phyloP scores from a whole-genome alignment of 2,113 vertebrate genomes.

The Embiotoca jacksoni region DNA sequence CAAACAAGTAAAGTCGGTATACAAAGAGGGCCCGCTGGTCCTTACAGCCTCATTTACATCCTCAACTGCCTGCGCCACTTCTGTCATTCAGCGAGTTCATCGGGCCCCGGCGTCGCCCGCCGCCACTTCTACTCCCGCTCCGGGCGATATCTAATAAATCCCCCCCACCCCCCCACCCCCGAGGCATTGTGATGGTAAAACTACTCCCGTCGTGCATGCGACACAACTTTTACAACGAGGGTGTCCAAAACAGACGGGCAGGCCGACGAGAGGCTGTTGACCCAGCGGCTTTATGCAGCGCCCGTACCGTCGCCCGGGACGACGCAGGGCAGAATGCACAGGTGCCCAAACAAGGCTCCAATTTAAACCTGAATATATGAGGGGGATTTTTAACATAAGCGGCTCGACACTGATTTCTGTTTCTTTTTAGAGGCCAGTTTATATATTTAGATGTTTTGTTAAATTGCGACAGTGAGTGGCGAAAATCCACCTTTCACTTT shows the following conservation, averaged over 20 bases:
- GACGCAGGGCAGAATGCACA: conserved; percentile 63
- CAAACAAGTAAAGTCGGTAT: conserved; percentile 82
- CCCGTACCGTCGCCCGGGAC: conserved; percentile 62
- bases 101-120: conserved; percentile 39
- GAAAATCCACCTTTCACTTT: too few relatives aligned
- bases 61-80: conserved; percentile 78
- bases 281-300: conserved; percentile 54
- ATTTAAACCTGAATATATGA: background rate
- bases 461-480: too few relatives aligned
- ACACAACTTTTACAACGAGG: conserved; percentile 47
- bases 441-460: too few relatives aligned
- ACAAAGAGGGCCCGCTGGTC: conserved; percentile 79
- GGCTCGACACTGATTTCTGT: background rate
- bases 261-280: conserved; percentile 72
- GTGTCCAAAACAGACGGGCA: conserved; percentile 56
- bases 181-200: conserved; percentile 63
- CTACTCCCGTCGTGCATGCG: conserved; percentile 23
- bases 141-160: conserved; percentile 52
- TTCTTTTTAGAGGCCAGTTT: too few relatives aligned
- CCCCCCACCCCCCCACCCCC: background rate
- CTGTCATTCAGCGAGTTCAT: conserved; percentile 70
- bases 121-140: background rate
- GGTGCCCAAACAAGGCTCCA: conserved; percentile 66
- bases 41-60: conserved; percentile 88
- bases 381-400: background rate